Base-by-base conservation (phyloP, 92 coral and sea anemone species). In the Bergia puertoricense region DNA sequence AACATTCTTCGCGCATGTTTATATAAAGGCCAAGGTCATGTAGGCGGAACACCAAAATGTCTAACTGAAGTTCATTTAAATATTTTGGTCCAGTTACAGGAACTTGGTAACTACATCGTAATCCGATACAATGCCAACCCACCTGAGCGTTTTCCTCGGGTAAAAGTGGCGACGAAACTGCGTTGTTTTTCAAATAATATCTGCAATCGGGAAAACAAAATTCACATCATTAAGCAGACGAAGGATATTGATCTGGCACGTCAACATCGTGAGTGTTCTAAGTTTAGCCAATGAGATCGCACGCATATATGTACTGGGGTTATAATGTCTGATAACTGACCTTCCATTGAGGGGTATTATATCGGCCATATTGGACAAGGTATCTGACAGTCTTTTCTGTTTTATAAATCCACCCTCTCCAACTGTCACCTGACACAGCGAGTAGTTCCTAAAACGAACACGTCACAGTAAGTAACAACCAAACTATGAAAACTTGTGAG, bases 61-160 rank as follows among this genome's bases (percentile, higher is more conserved):
- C 11, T 10, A 54, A 1, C 2, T 11, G 59, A 11, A 11, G 16
- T 54, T 54, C 59, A 54, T 1, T 54, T 11, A 54, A 11, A 54
- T 3, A 54, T 8, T 54, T 2, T 51, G 57, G 57, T 51, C 16
- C 57, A 51, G 11, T 0, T 0, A 10, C 10, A 54, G 59, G 18
- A 11, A 15, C 18, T 54, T 54, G 16, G 18, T 54, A 54, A 0
- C 59, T 54, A 54, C 18, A 13, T 13, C 3, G 67, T 7, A 43
- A 16, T 72, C 10, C 6, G 66, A 74, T 3, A 20, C 38, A 22
- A 77, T 20, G 36, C 8, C 4, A 22, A 43, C 92, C 75, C 39
- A 97, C 99, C 92, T 95, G 98, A 22, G 98, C 91, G 37, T 98
- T 95, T 85, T 97, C 99, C 69, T 95, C 99, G 54, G 95, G 98